Evolutionary conservation across 2,888 invertebrate genomes (phyloP), one percentile per base, ranked within the genome.

Genomic region (Creontiades dilutus): DNA sequence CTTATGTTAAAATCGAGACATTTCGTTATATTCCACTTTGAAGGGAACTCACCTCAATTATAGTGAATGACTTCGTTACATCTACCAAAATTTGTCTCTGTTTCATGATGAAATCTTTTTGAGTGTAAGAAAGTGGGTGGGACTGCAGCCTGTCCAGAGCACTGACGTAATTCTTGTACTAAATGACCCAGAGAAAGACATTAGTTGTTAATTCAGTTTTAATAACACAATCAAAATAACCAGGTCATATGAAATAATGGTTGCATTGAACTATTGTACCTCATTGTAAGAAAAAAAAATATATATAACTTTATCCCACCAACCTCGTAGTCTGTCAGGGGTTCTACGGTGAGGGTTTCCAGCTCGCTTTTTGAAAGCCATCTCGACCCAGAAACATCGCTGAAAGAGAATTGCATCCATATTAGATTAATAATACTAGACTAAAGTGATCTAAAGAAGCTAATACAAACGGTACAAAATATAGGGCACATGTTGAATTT

Each of bases 81-180:
- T 91, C 94, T 91, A 95, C 93, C 68, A 96, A 92, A 0, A 94
- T 93, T 92, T 95, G 96, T 91, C 96, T 94, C 92, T 95, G 97
- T 91, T 95, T 94, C 92, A 95, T 95, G 92, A 99, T 95, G 92
- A 97, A 97, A 75, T 97, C 96, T 93, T 96, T 95, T 48, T 94
- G 94, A 92, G 94, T 94, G 92, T 95, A 95, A 0, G 97, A 95
- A 93, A 96, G 96, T 0, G 97, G 97, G 92, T 97, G 95, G 9
- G 94, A 93, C 13, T 94, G 93, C 82, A 99, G 93, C 91, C 97
- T 95, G 89, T 97, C 95, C 94, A 98, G 95, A 0, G 96, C 95
- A 90, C 94, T 93, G 88, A 96, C 93, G 92, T 98, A 97, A 93
- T 95, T 95, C 1, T 95, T 94, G 93, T 97, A 97, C 94, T 95